These are phyloP conservation scores for Opisthocomus hoazin DNA, from an alignment of 2,113 vertebrate genomes.

Conservation along the genomic window DNA sequence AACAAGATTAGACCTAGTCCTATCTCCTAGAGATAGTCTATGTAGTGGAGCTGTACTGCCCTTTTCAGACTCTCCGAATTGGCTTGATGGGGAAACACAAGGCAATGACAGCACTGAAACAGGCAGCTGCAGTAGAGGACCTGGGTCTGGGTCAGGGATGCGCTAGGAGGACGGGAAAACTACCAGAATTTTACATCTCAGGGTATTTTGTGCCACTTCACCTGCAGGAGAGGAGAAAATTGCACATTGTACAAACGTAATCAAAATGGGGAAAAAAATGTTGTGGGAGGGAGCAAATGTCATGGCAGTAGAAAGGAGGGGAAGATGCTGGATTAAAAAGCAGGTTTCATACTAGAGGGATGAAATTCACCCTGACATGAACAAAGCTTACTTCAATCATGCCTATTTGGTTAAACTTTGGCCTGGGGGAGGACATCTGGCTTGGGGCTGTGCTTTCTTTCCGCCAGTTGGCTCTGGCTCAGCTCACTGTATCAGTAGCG, in stretches of 20 bases:
- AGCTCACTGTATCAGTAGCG: background rate
- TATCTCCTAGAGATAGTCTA: background rate
- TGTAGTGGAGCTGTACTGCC: background rate
- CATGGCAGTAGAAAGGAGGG: background rate
- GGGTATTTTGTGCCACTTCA: background rate
- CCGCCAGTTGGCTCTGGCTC: background rate
- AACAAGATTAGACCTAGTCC: background rate
- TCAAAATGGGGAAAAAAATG: background rate
- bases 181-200: background rate
- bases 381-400: background rate
- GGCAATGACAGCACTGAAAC: background rate
- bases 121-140: background rate
- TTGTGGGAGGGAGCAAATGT: background rate
- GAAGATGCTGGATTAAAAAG: background rate
- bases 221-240: background rate
- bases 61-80: background rate
- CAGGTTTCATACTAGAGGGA: background rate
- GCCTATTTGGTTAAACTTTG: background rate
- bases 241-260: background rate
- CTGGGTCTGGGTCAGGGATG: background rate
- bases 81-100: background rate
- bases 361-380: background rate
- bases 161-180: no score
- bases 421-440: background rate
- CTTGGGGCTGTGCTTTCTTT: accelerated